Evolutionary conservation across 2,797 vertebrate species (phyloP).

Genomic region (Glossophaga mutica): DNA sequence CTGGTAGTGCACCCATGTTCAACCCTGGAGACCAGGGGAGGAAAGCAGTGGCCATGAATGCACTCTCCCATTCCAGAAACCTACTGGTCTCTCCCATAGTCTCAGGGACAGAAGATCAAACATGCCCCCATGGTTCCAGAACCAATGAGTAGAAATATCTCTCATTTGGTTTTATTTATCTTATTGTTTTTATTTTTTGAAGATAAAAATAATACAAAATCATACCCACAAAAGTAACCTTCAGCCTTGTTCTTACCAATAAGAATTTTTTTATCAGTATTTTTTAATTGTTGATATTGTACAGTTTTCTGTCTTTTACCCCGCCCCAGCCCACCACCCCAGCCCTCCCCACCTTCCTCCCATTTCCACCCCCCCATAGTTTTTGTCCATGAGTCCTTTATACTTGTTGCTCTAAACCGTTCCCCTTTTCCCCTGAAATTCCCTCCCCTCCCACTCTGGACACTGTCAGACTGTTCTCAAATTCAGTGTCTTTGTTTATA

Average conservation of each 20-base stretch:
- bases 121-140: background rate
- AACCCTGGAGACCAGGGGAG: background rate
- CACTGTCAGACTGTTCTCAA: too few species aligned
- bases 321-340: too few species aligned
- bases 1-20: background rate
- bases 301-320: too few species aligned
- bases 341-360: too few species aligned
- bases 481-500: too few species aligned
- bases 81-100: background rate
- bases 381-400: too few species aligned
- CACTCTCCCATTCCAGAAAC: background rate
- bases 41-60: background rate
- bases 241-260: background rate
- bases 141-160: background rate
- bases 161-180: background rate
- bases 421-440: too few species aligned
- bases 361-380: too few species aligned
- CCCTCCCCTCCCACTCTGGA: too few species aligned
- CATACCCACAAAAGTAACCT: background rate
- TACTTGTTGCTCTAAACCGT: too few species aligned
- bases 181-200: background rate
- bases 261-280: too few species aligned
- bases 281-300: too few species aligned
- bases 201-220: background rate
- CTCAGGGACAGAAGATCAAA: background rate